These are phyloP conservation scores for Pseudochirops cupreus DNA, from an alignment of 2,797 vertebrate species.

Conservation along the genomic window DNA sequence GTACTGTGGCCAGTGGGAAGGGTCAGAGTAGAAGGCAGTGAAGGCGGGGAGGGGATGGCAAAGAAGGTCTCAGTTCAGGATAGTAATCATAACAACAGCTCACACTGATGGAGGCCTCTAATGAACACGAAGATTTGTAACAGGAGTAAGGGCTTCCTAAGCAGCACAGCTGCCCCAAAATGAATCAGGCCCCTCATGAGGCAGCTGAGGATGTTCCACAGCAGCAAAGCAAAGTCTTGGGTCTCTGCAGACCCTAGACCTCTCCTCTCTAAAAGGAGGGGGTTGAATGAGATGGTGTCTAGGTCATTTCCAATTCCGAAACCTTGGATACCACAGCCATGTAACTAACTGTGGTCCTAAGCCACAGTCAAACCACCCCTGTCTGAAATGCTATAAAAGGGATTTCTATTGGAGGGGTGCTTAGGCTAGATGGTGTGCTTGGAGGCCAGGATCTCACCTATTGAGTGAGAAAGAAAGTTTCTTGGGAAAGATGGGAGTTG, in stretches of 20 bases:
- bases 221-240: neutral
- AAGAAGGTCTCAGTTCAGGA: neutral
- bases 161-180: neutral
- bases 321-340: neutral
- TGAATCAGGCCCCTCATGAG: neutral
- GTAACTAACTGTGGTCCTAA: neutral
- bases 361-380: neutral
- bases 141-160: neutral
- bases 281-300: neutral
- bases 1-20: neutral
- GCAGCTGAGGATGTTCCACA: neutral
- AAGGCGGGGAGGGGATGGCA: neutral
- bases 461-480: neutral
- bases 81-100: neutral
- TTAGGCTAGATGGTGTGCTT: neutral
- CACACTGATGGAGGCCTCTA: neutral
- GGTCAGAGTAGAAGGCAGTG: neutral
- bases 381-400: neutral
- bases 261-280: neutral
- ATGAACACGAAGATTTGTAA: neutral
- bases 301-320: neutral
- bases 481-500: neutral
- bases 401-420: neutral
- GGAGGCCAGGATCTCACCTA: neutral
- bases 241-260: neutral